Base-by-base conservation (phyloP, 2,888 invertebrate genomes). In the Magallana nippona region DNA sequence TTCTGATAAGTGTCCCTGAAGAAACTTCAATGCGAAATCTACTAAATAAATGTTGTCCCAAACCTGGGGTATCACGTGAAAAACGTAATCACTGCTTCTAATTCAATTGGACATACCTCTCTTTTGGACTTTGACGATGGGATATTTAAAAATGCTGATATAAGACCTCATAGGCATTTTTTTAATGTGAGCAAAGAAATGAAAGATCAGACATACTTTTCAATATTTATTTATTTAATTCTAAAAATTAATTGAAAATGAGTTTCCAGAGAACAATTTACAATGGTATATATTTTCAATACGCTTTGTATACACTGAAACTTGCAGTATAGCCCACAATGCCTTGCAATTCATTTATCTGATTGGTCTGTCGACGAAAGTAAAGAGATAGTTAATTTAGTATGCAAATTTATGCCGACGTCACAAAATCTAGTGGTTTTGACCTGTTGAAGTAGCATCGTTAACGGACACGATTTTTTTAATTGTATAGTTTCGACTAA, bases 171-270 rank as follows among this genome's bases (percentile, higher is more conserved):
- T 60, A 10, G 17, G 19, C 1, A 60, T 8, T 17, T 8, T 60
- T 60, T 60, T 60, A 60, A n/a, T n/a, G 60, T 60, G 10, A 60
- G 60, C 60, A 60, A n/a, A 60, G 60, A 60, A 60, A 60, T 60
- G 3, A 60, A 60, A n/a, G 60, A 60, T 60, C 60, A 60, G 60
- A 60, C 60, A 17, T 60, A 11, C 10, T 60, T 60, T 60, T n/a
- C 15, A 60, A 60, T 2, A 60, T n/a, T n/a, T 60, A n/a, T 60
- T 17, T 60, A 17, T 3, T 60, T n/a, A 15, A 60, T 60, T 60
- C 60, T 19, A 19, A 60, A 17, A n/a, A 19, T 8, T 44, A 60
- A 19, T n/a, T n/a, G 8, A 60, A 60, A 60, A 60, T 60, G 60
- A 60, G n/a, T 60, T 60, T 60, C n/a, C 60, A 15, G 19, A 15